Conservation (phyloP, 2,888 invertebrate species). For the Trichogramma evanescens region DNA sequence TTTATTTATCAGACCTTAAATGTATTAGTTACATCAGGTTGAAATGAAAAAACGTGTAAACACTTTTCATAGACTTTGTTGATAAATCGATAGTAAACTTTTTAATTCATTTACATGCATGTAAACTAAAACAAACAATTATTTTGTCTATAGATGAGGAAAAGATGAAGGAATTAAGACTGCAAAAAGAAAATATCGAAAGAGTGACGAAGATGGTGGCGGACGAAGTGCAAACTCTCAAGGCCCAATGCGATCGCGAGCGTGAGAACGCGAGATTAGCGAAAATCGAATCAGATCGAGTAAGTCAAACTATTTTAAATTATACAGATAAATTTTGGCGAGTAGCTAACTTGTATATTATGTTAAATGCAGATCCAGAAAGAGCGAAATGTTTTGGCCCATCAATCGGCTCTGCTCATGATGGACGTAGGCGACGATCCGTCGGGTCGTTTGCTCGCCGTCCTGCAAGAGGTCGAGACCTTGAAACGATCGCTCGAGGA, state of each 20-base stretch:
- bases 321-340: not conserved
- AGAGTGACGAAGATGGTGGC: conserved; percentile 61
- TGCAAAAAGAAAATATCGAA: conserved; percentile 56
- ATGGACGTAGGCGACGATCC: conserved; percentile 55
- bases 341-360: not conserved
- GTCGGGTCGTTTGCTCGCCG: conserved; percentile 49
- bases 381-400: conserved; percentile 58
- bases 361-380: conserved; percentile 52
- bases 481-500: conserved; percentile 58
- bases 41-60: too few relatives aligned
- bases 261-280: conserved; percentile 52
- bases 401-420: conserved; percentile 62
- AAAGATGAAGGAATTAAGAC: conserved; percentile 34
- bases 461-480: conserved; percentile 57
- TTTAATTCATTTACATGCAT: too few relatives aligned
- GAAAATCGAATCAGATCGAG: conserved; percentile 46
- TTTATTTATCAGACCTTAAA: too few relatives aligned
- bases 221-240: conserved; percentile 58
- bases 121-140: not conserved
- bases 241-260: conserved; percentile 58
- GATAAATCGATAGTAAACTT: too few relatives aligned
- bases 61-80: too few relatives aligned
- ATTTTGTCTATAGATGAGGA: conserved; percentile 25
- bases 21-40: too few relatives aligned
- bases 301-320: conserved; percentile 24